A percentile compares a stretch with the other conserved stretches of the same genome.
These are phyloP conservation scores for Xestia xanthographa DNA, from an alignment of 2,888 invertebrate genomes.

Conservation along the genomic window DNA sequence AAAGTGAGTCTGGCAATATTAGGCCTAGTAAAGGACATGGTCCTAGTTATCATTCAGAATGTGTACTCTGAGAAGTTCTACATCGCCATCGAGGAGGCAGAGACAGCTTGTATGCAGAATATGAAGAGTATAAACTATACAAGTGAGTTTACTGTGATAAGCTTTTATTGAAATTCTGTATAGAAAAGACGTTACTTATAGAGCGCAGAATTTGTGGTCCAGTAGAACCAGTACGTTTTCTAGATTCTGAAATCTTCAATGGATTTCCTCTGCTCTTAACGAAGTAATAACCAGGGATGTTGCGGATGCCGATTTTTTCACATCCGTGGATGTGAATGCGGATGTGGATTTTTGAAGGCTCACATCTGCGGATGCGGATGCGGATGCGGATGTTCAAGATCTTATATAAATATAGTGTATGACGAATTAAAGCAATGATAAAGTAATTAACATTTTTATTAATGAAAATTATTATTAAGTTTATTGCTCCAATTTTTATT, in stretches of 20 bases:
- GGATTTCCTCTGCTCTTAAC: too few relatives aligned
- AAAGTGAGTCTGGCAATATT: background rate
- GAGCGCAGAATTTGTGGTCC: background rate
- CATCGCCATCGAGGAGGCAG: constrained; percentile 29
- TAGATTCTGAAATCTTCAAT: background rate
- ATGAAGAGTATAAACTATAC: constrained; percentile 22
- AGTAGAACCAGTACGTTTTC: background rate
- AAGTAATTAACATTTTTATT: too few relatives aligned
- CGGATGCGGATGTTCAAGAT: too few relatives aligned
- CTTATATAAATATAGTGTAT: too few relatives aligned
- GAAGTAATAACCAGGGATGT: too few relatives aligned
- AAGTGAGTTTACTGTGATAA: constrained; percentile 23
- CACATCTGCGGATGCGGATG: too few relatives aligned
- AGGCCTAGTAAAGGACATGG: constrained; percentile 12
- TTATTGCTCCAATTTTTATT: too few relatives aligned
- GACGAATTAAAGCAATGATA: too few relatives aligned
- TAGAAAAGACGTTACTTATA: background rate
- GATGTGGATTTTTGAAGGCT: too few relatives aligned
- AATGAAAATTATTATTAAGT: too few relatives aligned
- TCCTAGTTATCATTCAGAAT: constrained; percentile 5
- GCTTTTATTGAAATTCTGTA: background rate
- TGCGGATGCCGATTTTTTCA: too few relatives aligned
- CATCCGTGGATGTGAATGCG: too few relatives aligned
- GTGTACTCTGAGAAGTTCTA: constrained; percentile 36
- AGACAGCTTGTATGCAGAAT: constrained; percentile 21